A percentile compares a stretch with the other conserved stretches of the same genome.
Evolutionary conservation across 2,113 vertebrate genomes (phyloP).

Genomic region (Paralichthys olivaceus): DNA sequence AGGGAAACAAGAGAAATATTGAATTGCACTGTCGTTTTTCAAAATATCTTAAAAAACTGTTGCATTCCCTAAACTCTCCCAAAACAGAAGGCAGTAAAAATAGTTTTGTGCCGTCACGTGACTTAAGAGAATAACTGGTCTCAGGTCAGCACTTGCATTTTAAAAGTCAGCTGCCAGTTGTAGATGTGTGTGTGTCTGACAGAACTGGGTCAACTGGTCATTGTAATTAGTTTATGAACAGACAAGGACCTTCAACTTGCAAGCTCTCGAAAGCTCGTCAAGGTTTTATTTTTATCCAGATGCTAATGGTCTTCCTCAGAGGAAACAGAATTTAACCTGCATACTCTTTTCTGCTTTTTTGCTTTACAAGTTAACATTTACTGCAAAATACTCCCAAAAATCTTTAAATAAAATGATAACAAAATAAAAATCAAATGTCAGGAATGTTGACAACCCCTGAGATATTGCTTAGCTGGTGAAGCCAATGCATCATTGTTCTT

Average conservation of each 20-base stretch:
- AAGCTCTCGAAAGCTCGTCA: conserved; percentile 14
- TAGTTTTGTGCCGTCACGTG: conserved; percentile 37
- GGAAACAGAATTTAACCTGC: neutral
- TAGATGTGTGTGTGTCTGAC: conserved; percentile 54
- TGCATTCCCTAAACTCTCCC: neutral
- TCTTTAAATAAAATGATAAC: too few species aligned
- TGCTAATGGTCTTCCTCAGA: neutral
- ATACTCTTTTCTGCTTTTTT: neutral
- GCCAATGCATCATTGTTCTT: neutral
- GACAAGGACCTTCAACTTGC: conserved; percentile 53
- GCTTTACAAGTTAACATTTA: neutral
- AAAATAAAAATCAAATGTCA: neutral
- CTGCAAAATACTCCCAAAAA: neutral
- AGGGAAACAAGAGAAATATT: neutral
- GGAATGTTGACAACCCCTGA: neutral
- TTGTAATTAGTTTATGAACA: conserved; percentile 59
- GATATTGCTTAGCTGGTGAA: neutral
- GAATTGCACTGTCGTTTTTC: neutral
- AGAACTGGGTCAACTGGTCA: conserved; percentile 64
- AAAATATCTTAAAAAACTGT: neutral
- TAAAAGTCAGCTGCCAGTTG: conserved; percentile 63
- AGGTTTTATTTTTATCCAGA: conserved; percentile 10
- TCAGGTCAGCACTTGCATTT: conserved; percentile 44
- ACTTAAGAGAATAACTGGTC: conserved; percentile 53
- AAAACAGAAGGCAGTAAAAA: conserved; percentile 46